Evolutionary conservation across 2,888 invertebrate species (phyloP).

Genomic region (Noctuana brunneofusca): DNA sequence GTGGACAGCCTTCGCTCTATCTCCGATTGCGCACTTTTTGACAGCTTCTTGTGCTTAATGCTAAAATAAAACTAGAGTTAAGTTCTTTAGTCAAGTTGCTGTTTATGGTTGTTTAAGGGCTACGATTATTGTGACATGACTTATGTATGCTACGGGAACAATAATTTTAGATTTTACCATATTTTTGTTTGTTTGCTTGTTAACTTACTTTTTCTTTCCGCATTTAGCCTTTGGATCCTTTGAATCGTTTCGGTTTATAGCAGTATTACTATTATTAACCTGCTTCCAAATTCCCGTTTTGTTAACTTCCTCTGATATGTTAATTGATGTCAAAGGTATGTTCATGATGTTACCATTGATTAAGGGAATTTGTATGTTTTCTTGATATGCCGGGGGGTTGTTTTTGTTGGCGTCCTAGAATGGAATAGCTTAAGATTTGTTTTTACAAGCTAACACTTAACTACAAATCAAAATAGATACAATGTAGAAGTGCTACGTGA

Average conservation of each 20-base stretch:
- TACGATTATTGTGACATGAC: neutral
- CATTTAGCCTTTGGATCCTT: slow-evolving; percentile 66
- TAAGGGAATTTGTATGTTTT: slow-evolving; percentile 92
- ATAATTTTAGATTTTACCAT: neutral
- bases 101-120: neutral
- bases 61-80: slow-evolving; percentile 48
- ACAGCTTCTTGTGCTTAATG: slow-evolving; percentile 87
- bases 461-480: slow-evolving; percentile 20
- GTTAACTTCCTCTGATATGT: slow-evolving; percentile 96
- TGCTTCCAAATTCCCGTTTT: slow-evolving; percentile 97
- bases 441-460: slow-evolving; percentile 35
- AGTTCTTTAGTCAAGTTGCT: neutral
- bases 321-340: slow-evolving; percentile 92
- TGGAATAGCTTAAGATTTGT: slow-evolving; percentile 53
- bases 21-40: slow-evolving; percentile 86
- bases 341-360: slow-evolving; percentile 95
- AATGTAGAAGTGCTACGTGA: slow-evolving; percentile 37
- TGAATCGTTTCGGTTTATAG: slow-evolving; percentile 54
- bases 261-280: slow-evolving; percentile 87
- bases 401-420: slow-evolving; percentile 76
- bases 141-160: neutral
- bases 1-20: slow-evolving; percentile 88
- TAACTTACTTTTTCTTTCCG: slow-evolving; percentile 74
- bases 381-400: slow-evolving; percentile 79
- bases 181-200: slow-evolving; percentile 1